Conservation (phyloP, 2,888 invertebrate genomes). For the Pocota personata region DNA sequence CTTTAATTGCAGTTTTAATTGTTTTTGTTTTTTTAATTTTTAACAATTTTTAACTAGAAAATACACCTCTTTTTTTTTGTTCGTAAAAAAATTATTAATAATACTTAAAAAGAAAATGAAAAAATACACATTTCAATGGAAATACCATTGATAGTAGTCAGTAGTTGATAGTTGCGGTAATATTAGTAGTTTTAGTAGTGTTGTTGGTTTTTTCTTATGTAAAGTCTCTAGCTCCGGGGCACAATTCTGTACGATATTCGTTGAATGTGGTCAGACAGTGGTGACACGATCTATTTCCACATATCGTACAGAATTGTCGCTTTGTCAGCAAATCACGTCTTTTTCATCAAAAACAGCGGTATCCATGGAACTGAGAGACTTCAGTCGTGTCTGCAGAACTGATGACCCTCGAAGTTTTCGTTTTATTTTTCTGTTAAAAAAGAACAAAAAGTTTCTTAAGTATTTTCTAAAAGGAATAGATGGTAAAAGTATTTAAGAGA, state of each 20-base stretch:
- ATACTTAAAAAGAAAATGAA: slow-evolving; percentile 28
- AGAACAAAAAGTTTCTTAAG: not conserved
- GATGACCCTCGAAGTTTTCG: slow-evolving; percentile 89
- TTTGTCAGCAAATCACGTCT: slow-evolving; percentile 97
- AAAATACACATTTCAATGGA: slow-evolving; percentile 50
- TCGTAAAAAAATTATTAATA: slow-evolving; percentile 63
- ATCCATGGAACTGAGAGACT: slow-evolving; percentile 89
- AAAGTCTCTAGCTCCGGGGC: slow-evolving; percentile 78
- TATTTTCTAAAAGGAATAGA: too few species aligned
- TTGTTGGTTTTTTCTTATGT: slow-evolving; percentile 57
- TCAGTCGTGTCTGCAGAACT: slow-evolving; percentile 90
- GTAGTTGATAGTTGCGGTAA: slow-evolving; percentile 63
- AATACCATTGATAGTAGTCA: slow-evolving; percentile 54
- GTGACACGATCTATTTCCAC: slow-evolving; percentile 95
- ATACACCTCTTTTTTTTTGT: slow-evolving; percentile 49
- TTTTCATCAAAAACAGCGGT: slow-evolving; percentile 93
- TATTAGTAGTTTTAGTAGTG: slow-evolving; percentile 67
- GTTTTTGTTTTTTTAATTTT: slow-evolving; percentile 38
- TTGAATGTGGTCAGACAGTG: slow-evolving; percentile 88
- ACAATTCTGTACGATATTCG: slow-evolving; percentile 82
- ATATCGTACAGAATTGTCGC: slow-evolving; percentile 97
- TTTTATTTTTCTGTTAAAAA: slow-evolving; percentile 83
- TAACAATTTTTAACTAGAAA: slow-evolving; percentile 66
- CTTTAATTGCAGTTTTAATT: slow-evolving; percentile 66
- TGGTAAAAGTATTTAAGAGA: too few species aligned